Evolutionary conservation across 2,113 vertebrate species (phyloP).

Genomic region (Ictalurus furcatus): DNA sequence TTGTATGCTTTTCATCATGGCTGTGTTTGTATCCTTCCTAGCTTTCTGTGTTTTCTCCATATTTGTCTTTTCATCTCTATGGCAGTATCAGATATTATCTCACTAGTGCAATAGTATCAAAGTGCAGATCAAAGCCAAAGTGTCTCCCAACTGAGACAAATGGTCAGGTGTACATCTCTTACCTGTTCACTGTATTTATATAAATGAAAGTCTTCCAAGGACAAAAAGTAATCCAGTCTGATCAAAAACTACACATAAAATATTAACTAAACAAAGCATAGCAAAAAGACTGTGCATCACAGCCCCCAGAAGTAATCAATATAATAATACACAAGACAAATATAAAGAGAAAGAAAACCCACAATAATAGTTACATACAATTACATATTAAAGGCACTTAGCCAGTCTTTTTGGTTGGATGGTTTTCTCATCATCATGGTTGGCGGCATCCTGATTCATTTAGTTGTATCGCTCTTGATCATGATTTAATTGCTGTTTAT

Average conservation of each 20-base stretch:
- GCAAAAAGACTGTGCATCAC: background rate
- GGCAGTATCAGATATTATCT: background rate
- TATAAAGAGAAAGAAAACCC: background rate
- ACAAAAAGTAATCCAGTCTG: background rate
- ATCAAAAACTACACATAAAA: background rate
- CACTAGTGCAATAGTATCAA: background rate
- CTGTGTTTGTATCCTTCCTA: background rate
- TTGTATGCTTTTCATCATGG: background rate
- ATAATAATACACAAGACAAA: background rate
- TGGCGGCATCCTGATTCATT: slow-evolving; percentile 12
- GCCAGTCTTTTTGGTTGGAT: slow-evolving; percentile 3
- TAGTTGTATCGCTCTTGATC: slow-evolving; percentile 4
- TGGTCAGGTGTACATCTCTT: background rate
- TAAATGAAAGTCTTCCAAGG: background rate
- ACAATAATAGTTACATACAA: background rate
- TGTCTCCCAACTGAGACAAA: background rate
- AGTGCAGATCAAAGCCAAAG: background rate
- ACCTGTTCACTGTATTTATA: background rate
- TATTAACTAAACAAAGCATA: background rate
- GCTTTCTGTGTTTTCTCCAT: background rate
- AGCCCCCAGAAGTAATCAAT: background rate
- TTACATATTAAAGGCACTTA: background rate
- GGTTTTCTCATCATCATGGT: slow-evolving; percentile 2
- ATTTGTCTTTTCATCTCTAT: background rate
- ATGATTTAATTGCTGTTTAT: slow-evolving; percentile 22